Evolutionary conservation across 2,113 vertebrate species (phyloP), one percentile per base, ranked within the genome.

Genomic region (Callipepla squamata): DNA sequence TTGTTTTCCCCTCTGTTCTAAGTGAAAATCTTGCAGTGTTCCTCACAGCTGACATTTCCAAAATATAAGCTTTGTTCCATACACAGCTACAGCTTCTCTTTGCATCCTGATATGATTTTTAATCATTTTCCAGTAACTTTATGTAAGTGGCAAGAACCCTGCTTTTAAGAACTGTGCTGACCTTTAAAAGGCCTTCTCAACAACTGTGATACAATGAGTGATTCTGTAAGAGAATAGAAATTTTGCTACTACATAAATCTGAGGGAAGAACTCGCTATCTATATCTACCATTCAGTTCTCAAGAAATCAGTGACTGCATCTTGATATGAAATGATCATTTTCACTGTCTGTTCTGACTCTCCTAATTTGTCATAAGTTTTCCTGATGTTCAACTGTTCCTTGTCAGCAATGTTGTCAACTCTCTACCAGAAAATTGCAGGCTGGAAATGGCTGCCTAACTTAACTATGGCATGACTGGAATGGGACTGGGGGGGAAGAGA

Each of bases 381-480:
- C 73, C 45, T 22, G 12, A 34, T 77, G 85, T 92, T 63, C 45
- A 83, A 74, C 22, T 77, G 45, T 70, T 83, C 25, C 50, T 67
- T 74, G 28, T 76, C 72, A 94, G 19, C 36, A 85, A n/a, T 13
- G 14, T 42, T 81, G 32, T 58, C 66, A 82, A 89, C 19, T 82
- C 36, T 81, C 45, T 76, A 45, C 30, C 23, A 85, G 58, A 88
- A 57, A 62, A 61, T 6, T 58, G n/a, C 48, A 87, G 75, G 45
- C 30, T 91, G 47, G 34, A 81, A 87, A 89, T 0, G 1, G 32
- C 18, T 82, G 50, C 23, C 44, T 87, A 44, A 72, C 13, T 69
- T 76, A 85, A 87, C 50, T 62, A 50, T 85, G 63, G 32, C 59
- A 85, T 69, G 67, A 76, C 78, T 92, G 85, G 80, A 91, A 93